Base-by-base conservation (phyloP, 2,797 vertebrate species). In the Betta splendens region DNA sequence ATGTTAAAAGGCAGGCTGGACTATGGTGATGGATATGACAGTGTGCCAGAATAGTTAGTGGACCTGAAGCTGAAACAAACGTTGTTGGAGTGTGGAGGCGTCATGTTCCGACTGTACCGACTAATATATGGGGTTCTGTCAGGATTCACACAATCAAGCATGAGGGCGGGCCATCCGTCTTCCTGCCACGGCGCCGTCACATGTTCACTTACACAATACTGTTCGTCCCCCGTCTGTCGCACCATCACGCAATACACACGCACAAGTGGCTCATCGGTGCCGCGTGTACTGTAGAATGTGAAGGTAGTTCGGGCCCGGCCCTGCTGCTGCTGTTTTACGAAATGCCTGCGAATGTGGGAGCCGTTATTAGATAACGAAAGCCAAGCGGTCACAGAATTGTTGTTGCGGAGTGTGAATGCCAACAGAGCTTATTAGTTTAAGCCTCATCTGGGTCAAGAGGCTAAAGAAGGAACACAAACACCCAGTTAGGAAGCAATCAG, bases 371-470 rank as follows among this genome's bases (percentile, higher is more conserved):
- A 15, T 29, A 22, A 7, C 35, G 20, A 43, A 61, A 56, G 46
- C 74, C 52, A 32, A 15, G 13, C 2, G 2, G 47, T 28, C 61
- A 39, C 46, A 35, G 22, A 56, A 13, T 37, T 48, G 39, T 53
- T 61, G 51, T 38, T 53, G 45, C 56, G 37, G 31, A 26, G 57
- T 43, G 9, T 68, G 58, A 33, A 69, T 48, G 46, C 50, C 54
- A 35, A 22, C 40, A 29, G 40, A 52, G 37, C 63, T 75, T 50
- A 59, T 85, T 83, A 75, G 60, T 48, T n/a, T 52, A 32, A 55
- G 35, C 49, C 29, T 51, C 1, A 3, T 33, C 39, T 16, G 15
- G 62, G 46, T 52, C 69, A 69, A 46, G 42, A 64, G 59, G 64
- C 45, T 21, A 16, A 20, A 62, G 33, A 38, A 18, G 47, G 63